Evolutionary conservation across 2,888 invertebrate species (phyloP), one percentile per base, ranked within the genome.

Genomic region (Lasioglossum vierecki): DNA sequence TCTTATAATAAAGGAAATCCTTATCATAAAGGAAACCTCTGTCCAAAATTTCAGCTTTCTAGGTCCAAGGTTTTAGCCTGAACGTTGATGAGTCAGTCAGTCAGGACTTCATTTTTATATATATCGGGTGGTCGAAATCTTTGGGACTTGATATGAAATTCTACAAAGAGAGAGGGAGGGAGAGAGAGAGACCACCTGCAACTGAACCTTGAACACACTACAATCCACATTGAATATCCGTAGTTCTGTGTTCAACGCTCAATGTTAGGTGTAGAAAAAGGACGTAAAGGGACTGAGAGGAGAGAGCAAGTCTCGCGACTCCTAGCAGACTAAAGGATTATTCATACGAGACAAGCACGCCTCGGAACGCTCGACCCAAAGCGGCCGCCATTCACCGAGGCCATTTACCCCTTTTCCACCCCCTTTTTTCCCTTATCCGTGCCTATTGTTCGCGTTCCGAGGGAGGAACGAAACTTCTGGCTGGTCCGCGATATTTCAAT

Each of bases 401-500:
- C 66, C 46, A 46, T 80, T 75, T 35, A 35, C 66, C 72, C n/a
- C n/a, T 26, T 60, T 60, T 13, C 30, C 9, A 30, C 30, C 30
- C 26, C 41, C 26, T 46, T 76, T 68, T 80, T 63, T 57, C 35
- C 35, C 57, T 41, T 41, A 30, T 60, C 66, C 53, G 26, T 49
- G 49, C 53, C 73, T 41, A 82, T 79, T 82, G 79, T 79, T 79
- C 73, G 63, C 74, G 70, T 77, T 71, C 63, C 63, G 63, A 63
- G 5, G 26, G 63, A 35, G 39, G 18, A 76, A 70, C n/a, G 83
- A 76, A 83, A 80, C 79, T 77, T 80, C 60, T 57, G 66, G 35
- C 26, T 63, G 60, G 63, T 15, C 53, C 70, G 66, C 53, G 71
- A 79, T 78, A 79, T 84, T 82, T 84, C 84, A 66, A 79, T 82